phyloP scores from a whole-genome alignment of 2,888 invertebrate species.

The Drosophila merina region DNA sequence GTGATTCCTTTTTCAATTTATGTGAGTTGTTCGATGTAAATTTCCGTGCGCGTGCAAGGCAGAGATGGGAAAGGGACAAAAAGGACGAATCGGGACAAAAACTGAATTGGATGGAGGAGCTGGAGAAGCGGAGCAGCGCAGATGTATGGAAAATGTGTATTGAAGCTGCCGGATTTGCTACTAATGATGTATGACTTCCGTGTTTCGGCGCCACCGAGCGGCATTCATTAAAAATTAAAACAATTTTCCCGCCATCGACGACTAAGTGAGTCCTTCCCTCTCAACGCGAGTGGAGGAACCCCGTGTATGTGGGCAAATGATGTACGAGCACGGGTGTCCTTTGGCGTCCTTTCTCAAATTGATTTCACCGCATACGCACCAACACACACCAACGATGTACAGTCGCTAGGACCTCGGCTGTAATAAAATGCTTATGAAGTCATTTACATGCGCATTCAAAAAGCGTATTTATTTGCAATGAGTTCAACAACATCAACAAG shows the following conservation, averaged over 20 bases:
- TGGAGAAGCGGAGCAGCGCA: not conserved
- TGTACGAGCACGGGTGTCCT: constrained; percentile 1
- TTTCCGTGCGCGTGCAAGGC: constrained; percentile 53
- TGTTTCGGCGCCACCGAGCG: constrained; percentile 33
- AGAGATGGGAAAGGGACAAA: not conserved
- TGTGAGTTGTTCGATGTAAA: constrained; percentile 56
- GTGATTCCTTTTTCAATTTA: constrained; percentile 77
- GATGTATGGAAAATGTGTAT: constrained; percentile 28
- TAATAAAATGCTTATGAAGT: constrained; percentile 81
- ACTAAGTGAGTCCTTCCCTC: constrained; percentile 21
- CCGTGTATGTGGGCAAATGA: not conserved
- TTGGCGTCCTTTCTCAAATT: constrained; percentile 13
- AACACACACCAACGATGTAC: not conserved
- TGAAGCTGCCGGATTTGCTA: constrained; percentile 69
- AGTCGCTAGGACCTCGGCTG: constrained; percentile 47
- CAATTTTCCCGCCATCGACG: constrained; percentile 44
- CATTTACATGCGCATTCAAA: constrained; percentile 80
- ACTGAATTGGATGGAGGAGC: constrained; percentile 3
- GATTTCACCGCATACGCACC: constrained; percentile 27
- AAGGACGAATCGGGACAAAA: constrained; percentile 3
- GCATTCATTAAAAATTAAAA: constrained; percentile 75
- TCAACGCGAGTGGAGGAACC: constrained; percentile 5
- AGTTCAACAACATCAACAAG: constrained; percentile 79
- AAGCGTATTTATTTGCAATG: constrained; percentile 79
- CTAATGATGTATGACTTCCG: constrained; percentile 78